Evolutionary conservation across 2,888 invertebrate genomes (phyloP).

Genomic region (Platerodrilus igneus): DNA sequence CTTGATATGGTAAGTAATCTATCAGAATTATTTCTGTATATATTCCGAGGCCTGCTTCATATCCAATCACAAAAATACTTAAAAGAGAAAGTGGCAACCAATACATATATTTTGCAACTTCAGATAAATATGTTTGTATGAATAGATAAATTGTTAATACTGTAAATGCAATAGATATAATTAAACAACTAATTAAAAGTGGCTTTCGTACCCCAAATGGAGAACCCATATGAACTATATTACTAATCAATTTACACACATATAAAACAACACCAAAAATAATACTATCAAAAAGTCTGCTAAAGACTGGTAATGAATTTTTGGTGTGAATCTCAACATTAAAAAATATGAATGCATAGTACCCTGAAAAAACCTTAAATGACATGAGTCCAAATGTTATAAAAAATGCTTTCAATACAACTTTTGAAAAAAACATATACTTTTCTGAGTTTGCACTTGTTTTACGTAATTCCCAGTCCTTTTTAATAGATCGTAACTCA

Average conservation of each 20-base stretch:
- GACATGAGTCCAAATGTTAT: conserved; percentile 29
- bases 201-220: conserved; percentile 31
- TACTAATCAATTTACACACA: conserved; percentile 26
- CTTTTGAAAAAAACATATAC: conserved; percentile 34
- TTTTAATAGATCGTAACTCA: conserved; percentile 32
- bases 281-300: conserved; percentile 21
- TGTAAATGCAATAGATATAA: conserved; percentile 18
- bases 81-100: conserved; percentile 27
- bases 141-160: conserved; percentile 16
- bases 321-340: conserved; percentile 17
- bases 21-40: conserved; percentile 29
- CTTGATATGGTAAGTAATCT: conserved; percentile 36
- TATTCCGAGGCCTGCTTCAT: conserved; percentile 32
- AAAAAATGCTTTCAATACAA: conserved; percentile 32
- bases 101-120: conserved; percentile 3
- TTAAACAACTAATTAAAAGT: conserved; percentile 29
- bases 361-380: conserved; percentile 34
- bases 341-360: conserved; percentile 34
- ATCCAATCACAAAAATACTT: conserved; percentile 28
- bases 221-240: conserved; percentile 22
- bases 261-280: conserved; percentile 28
- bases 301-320: background rate
- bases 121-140: conserved; percentile 3
- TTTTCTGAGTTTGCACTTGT: conserved; percentile 25
- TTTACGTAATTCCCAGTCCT: conserved; percentile 29